Evolutionary conservation across 2,888 invertebrate genomes (phyloP).

Genomic region (Rapana venosa): DNA sequence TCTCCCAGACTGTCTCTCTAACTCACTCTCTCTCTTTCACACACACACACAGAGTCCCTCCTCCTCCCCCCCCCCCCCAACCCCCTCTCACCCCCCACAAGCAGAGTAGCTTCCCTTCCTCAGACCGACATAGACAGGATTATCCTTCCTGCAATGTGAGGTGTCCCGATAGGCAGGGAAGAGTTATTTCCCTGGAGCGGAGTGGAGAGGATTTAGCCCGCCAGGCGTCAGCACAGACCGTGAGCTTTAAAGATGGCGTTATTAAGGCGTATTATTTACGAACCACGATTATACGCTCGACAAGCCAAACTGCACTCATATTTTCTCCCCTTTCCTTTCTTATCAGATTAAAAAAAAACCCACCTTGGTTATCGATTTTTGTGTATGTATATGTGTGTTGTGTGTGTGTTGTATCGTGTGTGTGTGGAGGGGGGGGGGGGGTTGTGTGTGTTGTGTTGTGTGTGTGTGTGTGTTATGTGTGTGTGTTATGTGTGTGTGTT

Average conservation of each 20-base stretch:
- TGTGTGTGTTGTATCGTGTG: no score
- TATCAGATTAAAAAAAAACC: no score
- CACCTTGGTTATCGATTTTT: conserved; percentile 26
- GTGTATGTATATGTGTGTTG: no score
- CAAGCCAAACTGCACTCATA: background rate
- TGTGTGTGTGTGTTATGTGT: no score
- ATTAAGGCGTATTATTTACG: conserved; percentile 32
- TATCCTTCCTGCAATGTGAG: background rate
- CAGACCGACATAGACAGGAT: conserved; percentile 10
- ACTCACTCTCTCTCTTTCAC: background rate
- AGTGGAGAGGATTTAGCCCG: background rate
- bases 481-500: no score
- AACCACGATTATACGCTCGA: conserved; percentile 16
- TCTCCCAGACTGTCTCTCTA: background rate
- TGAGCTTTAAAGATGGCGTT: background rate
- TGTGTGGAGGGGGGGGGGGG: no score
- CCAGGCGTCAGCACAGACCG: background rate
- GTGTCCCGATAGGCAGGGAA: background rate
- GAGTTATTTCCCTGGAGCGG: conserved; percentile 31
- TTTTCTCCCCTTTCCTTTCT: background rate
- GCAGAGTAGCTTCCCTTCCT: no score
- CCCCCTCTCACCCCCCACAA: background rate
- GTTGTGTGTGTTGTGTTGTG: no score
- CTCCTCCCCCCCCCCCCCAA: background rate
- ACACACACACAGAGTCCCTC: background rate